Evolutionary conservation across 2,888 invertebrate genomes (phyloP), one percentile per base, ranked within the genome.

Genomic region (Aproaerema taeniolella): DNA sequence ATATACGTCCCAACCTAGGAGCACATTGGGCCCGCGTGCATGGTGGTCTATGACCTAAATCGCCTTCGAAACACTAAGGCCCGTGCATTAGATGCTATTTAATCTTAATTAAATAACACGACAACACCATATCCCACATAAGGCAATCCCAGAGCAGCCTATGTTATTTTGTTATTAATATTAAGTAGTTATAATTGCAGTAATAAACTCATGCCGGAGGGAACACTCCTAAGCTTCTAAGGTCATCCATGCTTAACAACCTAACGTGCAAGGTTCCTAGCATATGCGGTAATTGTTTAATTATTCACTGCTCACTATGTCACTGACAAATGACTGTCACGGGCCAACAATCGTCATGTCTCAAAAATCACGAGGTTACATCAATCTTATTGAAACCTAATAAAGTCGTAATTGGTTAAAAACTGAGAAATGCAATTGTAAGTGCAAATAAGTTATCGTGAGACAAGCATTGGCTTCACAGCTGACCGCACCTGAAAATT

Each of bases 381-480:
- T 20, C 20, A 20, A 6, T 7, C 7, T 7, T 20, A 20, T 20
- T 20, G 5, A 7, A 4, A 4, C 5, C 4, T 7, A 20, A 20
- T 20, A 20, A 20, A 20, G 20, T 20, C 5, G 5, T 6, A 20
- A 20, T 6, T 20, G 20, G 20, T 20, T 20, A 7, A 20, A 32
- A 5, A 15, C 2, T 28, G 28, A n/a, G 28, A 4, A 31, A 31
- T 31, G 31, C n/a, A 31, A 13, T 4, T 30, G 6, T 13, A 30
- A 12, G 30, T 30, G 13, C 30, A 35, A 16, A 43, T 37, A 43
- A 43, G 2, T 3, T 52, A 25, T 49, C 55, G 55, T 58, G 58
- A 54, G 43, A 53, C 56, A 58, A 49, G 58, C 55, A 47, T 49
- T 47, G 49, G 45, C 50, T 53, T 57, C 49, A 51, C 46, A 52